These are phyloP conservation scores for Lamprotornis superbus DNA, from an alignment of 2,113 vertebrate species.

Conservation along the genomic window DNA sequence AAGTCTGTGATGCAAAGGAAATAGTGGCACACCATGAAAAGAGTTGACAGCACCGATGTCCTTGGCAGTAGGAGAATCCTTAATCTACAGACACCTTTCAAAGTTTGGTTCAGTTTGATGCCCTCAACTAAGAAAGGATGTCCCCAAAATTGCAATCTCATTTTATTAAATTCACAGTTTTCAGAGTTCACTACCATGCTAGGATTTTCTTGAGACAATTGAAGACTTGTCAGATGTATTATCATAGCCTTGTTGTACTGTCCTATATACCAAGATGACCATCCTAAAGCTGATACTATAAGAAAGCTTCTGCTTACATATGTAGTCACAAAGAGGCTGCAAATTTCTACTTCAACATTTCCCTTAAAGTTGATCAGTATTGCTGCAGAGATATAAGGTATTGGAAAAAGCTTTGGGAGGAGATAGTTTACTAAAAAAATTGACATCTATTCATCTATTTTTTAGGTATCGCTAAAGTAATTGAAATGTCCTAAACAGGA, in stretches of 20 bases:
- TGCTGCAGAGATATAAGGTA: background rate
- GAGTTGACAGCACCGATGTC: background rate
- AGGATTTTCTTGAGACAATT: background rate
- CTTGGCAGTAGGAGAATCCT: background rate
- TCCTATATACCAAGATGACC: background rate
- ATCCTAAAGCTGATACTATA: background rate
- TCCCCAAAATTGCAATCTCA: background rate
- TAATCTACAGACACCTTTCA: background rate
- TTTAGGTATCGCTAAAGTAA: background rate
- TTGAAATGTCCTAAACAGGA: background rate
- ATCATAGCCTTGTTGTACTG: background rate
- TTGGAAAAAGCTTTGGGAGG: background rate
- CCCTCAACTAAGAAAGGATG: background rate
- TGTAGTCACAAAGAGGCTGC: background rate
- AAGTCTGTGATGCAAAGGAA: slow-evolving; percentile 3
- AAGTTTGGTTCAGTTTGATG: background rate
- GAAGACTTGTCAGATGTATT: background rate
- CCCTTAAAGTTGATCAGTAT: background rate
- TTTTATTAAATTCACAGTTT: background rate
- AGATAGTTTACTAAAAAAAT: background rate
- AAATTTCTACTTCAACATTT: background rate
- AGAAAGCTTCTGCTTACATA: background rate
- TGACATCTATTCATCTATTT: background rate
- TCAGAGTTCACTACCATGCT: background rate
- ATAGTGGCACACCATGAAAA: background rate